phyloP scores from a whole-genome alignment of 2,113 vertebrate genomes.

The Nycticebus coucang region DNA sequence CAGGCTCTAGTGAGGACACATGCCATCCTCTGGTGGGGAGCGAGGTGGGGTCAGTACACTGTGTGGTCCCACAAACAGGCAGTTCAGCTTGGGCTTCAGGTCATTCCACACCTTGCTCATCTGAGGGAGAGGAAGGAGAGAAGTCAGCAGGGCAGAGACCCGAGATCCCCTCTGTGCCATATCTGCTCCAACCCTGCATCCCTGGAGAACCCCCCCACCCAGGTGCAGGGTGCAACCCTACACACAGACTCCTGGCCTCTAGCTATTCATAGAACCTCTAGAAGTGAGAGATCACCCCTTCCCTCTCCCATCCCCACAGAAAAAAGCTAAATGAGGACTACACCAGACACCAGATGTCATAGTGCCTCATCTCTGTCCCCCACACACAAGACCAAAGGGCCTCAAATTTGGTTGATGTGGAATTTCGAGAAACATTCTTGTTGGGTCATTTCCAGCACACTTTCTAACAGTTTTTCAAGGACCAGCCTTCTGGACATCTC shows the following conservation, averaged over 20 bases:
- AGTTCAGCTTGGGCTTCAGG: conserved; percentile 93
- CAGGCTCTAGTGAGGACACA: conserved; percentile 83
- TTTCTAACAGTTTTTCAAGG: too few species aligned
- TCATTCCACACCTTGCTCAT: conserved; percentile 98
- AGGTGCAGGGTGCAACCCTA: too few species aligned
- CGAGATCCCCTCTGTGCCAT: accelerated
- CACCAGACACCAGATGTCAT: accelerated
- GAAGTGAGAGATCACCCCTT: neutral
- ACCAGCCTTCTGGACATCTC: neutral
- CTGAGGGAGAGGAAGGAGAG: conserved; percentile 80
- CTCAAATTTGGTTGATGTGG: accelerated
- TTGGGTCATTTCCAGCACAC: accelerated
- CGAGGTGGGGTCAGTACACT: conserved; percentile 82
- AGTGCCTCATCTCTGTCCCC: neutral
- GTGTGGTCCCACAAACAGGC: conserved; percentile 89
- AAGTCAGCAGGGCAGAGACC: neutral
- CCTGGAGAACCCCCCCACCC: too few species aligned
- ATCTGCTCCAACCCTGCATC: neutral
- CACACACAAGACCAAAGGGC: neutral
- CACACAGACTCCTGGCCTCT: too few species aligned
- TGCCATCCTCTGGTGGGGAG: conserved; percentile 83
- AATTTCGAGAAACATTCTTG: accelerated
- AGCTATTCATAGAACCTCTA: neutral
- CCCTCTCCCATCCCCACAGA: neutral
- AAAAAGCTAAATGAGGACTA: neutral